Base-by-base conservation (phyloP, 2,113 vertebrate species). In the Lanius ludovicianus region DNA sequence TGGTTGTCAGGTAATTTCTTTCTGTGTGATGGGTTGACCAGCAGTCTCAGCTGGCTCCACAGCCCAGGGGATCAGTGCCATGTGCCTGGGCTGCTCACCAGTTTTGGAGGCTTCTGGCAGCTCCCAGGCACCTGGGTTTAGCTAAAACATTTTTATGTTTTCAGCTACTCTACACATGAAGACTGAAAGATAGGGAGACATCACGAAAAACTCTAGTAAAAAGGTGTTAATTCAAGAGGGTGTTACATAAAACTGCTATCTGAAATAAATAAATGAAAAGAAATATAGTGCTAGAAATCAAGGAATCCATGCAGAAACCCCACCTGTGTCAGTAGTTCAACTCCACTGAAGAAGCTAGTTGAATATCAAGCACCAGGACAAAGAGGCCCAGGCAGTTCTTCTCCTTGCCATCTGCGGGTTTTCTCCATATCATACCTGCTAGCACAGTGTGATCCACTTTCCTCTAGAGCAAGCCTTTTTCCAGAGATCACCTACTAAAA, bases 21-120 rank as follows among this genome's bases (percentile, higher is more conserved):
- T 28, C 15, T 60, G 9, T 3, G 2, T 1, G 1, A 13, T 5
- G 22, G 9, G 5, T 10, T 44, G 56, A 49, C 21, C 22, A 67
- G 42, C 16, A 85, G 21, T 25, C 62, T 71, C 56, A 83, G 56
- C 27, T 73, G 35, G 21, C 13, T 19, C 20, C 30, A 22, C 7
- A 56, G 42, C 13, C 55, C 16, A 33, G 22, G 16, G 21, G 6
- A 65, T 37, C 13, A 7, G 11, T 79, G 33, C 35, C 71, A 6
- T 57, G 25, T 28, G 28, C 9, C 47, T 56, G 22, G 14, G 6
- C 13, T 49, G 37, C 10, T 78, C 35, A 44, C 4, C 24, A 17
- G 4, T 33, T 82, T 57, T 2, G 7, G 33, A 44, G 30, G 7
- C 30, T 69, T 69, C 60, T 75, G 56, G 42, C 18, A 86, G 39